Evolutionary conservation across 2,113 vertebrate species (phyloP).

Genomic region (Mesocricetus auratus): DNA sequence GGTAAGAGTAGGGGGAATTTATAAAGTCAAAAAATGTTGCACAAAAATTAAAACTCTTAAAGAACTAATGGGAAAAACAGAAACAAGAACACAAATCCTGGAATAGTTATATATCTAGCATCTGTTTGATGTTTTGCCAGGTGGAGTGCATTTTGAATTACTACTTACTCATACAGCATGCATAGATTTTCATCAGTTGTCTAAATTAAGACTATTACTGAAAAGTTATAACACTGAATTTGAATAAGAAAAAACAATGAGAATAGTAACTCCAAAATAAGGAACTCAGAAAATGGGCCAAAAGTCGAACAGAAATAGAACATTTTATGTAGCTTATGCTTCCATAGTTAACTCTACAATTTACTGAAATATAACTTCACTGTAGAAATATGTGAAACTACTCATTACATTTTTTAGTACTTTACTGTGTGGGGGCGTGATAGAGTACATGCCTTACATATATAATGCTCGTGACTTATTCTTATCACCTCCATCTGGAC

Average conservation of each 20-base stretch:
- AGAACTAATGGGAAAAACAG: not conserved
- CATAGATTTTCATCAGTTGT: not conserved
- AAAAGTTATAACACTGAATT: not conserved
- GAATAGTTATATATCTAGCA: not conserved
- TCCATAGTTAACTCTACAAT: not conserved
- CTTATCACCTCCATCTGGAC: not conserved
- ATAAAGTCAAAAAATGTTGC: not conserved
- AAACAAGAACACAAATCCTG: not conserved
- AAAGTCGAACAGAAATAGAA: not conserved
- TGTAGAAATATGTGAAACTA: not conserved
- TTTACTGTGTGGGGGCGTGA: not conserved
- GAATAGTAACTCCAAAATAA: not conserved
- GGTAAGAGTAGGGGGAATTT: too few relatives aligned
- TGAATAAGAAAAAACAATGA: not conserved
- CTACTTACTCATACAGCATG: not conserved
- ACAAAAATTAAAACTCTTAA: not conserved
- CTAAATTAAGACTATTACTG: not conserved
- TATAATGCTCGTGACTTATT: not conserved
- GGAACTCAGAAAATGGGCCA: not conserved
- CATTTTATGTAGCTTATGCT: not conserved
- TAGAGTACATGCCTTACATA: not conserved
- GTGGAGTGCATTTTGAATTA: not conserved
- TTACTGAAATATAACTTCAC: not conserved
- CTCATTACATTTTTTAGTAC: not conserved
- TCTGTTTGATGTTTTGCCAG: not conserved